Base-by-base conservation (phyloP, 1,140 invertebrate species). In the Nylanderia fulva region DNA sequence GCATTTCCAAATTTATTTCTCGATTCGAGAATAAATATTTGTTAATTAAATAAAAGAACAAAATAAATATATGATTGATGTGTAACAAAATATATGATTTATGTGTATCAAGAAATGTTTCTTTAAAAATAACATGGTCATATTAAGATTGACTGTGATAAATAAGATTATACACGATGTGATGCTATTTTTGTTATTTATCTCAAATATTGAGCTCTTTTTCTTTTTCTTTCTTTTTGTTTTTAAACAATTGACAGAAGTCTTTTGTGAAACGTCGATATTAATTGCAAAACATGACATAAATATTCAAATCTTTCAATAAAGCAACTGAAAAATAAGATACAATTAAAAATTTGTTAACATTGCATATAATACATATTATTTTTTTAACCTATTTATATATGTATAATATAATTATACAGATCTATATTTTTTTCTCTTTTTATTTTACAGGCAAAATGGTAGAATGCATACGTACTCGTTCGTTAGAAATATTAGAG, bases 401-500 rank as follows among this genome's bases (percentile, higher is more conserved):
- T 48, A 27, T 45, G 18, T 45, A 18, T 56, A 42, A 58, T 45
- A 18, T 56, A 42, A 58, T 58, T 68, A 6, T 13, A 29, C 0
- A 64, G 2, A 54, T 18, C 52, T 33, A 18, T 27, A 13, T 21
- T 68, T 58, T 39, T 39, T 36, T 39, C 61, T 9, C 9, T 8
- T 24, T 75, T 36, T 11, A 33, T 48, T 33, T n/a, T n/a, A 68
- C 69, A 45, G 27, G 52, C 52, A 61, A 68, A 80, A 80, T 48
- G 76, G 33, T 7, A 69, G 21, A 80, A 36, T 68, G 63, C 74
- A 21, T 29, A 24, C 29, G 13, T 39, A 13, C 21, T 56, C 11
- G n/a, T 52, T 61, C 21, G n/a, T 60, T 86, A 86, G 29, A 89
- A 58, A 82, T 72, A 33, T 89, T 71, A 82, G 69, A 80, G 77